Base-by-base conservation (phyloP, 2,797 vertebrate species). In the Coendou prehensilis region DNA sequence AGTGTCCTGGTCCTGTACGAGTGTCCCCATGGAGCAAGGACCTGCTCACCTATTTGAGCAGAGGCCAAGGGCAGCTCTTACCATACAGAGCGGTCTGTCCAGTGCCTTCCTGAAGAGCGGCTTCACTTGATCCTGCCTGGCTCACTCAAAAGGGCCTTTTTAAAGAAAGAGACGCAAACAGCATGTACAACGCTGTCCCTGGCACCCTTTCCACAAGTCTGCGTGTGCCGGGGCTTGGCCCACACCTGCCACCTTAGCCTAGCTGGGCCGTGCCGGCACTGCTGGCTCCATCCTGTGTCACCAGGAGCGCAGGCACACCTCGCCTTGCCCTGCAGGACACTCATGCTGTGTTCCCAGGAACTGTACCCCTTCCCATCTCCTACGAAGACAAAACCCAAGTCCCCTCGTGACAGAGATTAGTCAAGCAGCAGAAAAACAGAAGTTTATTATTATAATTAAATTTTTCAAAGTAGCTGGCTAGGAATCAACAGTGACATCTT, bases 401-500 rank as follows among this genome's bases (percentile, higher is more conserved):
- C 23, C 17, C 30, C 71, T 11, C 3, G 0, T 61, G 56, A 73
- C 89, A 61, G 87, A 93, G 41, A 71, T 91, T 47, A 67, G 64
- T 59, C 69, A 78, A 33, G 11, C 9, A 45, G 57, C 54, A 64
- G 50, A 50, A 64, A 56, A 59, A 30, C 23, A 20, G 1, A 6
- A 50, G 61, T 82, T 95, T 95, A 47, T 93, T 93, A 71, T 93
- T 67, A 83, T 63, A 95, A 85, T 95, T 79, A 87, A 90, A 82
- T 37, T 78, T 80, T 88, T 93, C 9, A 76, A 88, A 91, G 89
- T 83, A 84, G 85, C 95, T 79, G 81, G n/a, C 75, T 91, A 57
- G 71, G 88, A 92, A 89, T 75, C 85, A 90, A 88, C 22, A 86
- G 95, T 78, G 90, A 83, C 52, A 83, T 91, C 94, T 94, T 93